phyloP scores from a whole-genome alignment of 2,888 invertebrate species.

The Aphidius colemani region DNA sequence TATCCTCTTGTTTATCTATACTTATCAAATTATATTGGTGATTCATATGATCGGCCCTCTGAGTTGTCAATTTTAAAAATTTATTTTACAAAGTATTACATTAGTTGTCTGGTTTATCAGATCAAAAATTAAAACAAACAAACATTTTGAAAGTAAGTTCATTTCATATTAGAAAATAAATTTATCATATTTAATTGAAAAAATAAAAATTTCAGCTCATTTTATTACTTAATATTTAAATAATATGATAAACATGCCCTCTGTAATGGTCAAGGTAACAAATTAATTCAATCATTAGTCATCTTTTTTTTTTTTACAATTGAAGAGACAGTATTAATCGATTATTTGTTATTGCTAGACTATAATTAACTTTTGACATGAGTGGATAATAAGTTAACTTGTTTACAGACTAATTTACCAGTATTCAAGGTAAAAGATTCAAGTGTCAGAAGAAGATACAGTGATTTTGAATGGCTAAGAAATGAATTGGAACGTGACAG shows the following conservation, averaged over 20 bases:
- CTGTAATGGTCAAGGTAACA: background rate
- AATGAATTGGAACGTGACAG: slow-evolving; percentile 98
- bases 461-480: slow-evolving; percentile 99
- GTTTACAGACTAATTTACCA: slow-evolving; percentile 94
- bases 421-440: slow-evolving; percentile 99
- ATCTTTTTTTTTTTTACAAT: too few relatives aligned
- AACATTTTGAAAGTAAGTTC: too few relatives aligned
- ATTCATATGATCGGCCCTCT: slow-evolving; percentile 9
- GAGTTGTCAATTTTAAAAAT: too few relatives aligned
- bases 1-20: background rate
- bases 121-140: too few relatives aligned
- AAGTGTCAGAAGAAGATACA: slow-evolving; percentile 94
- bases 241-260: background rate
- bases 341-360: slow-evolving; percentile 8
- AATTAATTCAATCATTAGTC: background rate
- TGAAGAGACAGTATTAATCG: too few relatives aligned
- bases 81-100: too few relatives aligned
- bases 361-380: background rate
- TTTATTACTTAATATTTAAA: too few relatives aligned
- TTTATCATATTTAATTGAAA: too few relatives aligned
- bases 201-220: too few relatives aligned
- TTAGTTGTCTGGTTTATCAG: too few relatives aligned
- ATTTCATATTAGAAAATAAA: too few relatives aligned
- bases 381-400: slow-evolving; percentile 30
- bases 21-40: background rate